phyloP scores from a whole-genome alignment of 2,888 invertebrate species.

The Meteorus colon region DNA sequence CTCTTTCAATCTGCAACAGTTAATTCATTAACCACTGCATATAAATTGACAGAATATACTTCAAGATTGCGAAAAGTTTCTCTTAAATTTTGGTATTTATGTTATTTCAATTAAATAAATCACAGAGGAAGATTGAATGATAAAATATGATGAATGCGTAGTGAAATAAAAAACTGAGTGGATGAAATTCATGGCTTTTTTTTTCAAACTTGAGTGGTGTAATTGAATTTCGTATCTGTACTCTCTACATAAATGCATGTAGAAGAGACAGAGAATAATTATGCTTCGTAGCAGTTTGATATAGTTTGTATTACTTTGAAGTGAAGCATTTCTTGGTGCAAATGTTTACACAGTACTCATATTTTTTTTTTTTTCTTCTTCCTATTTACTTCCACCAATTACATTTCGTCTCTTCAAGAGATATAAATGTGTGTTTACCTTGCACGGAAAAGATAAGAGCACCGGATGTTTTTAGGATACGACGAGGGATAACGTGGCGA shows the following conservation, averaged over 20 bases:
- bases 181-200: background rate
- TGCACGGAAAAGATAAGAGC: slow-evolving; percentile 91
- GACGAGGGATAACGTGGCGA: slow-evolving; percentile 97
- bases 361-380: background rate
- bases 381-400: background rate
- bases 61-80: background rate
- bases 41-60: slow-evolving; percentile 34
- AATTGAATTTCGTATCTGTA: slow-evolving; percentile 5
- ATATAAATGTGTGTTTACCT: slow-evolving; percentile 75
- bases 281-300: background rate
- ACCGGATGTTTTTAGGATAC: slow-evolving; percentile 93
- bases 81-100: background rate
- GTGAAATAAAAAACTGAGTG: background rate
- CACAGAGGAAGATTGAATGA: background rate
- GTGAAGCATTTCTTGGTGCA: no score
- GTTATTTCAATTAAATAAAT: background rate
- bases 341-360: no score
- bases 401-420: background rate
- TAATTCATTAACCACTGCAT: slow-evolving; percentile 29
- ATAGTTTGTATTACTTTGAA: no score
- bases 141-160: background rate
- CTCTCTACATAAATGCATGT: background rate
- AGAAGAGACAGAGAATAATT: background rate
- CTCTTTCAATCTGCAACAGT: slow-evolving; percentile 81
- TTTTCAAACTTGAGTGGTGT: background rate